Base-by-base conservation (phyloP, 2,113 vertebrate species). In the Empidonax traillii region DNA sequence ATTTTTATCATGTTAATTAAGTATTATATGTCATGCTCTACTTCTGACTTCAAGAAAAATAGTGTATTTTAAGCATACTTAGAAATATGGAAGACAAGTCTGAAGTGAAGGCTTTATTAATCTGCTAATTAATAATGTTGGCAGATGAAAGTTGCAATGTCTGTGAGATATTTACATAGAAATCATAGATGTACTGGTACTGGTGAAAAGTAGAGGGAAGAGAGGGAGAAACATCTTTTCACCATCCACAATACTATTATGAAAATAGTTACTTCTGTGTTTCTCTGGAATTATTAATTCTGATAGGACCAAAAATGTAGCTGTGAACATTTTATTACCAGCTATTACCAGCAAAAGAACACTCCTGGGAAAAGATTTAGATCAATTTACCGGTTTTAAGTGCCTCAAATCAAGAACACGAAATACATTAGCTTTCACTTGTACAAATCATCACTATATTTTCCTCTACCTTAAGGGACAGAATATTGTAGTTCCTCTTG, bases 201-300 rank as follows among this genome's bases (percentile, higher is more conserved):
- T 72, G 27, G 15, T 91, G 39, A 74, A 79, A 73, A 51, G 12
- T 9, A 39, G 43, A 21, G 8, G 66, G 16, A 77, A 46, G 33
- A 56, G 25, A 39, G 18, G 10, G 10, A 61, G 9, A 31, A 19
- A 62, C 3, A 15, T 13, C 7, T 78, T 89, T 68, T 47, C 41
- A 37, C 12, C 81, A 3, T 49, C 12, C 3, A 6, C 23, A 71
- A 18, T 69, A 46, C 15, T 51, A 13, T 12, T 77, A 63, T 39
- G 52, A 39, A 37, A 85, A 84, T 33, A 71, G 11, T 59, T 78
- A 27, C 20, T 81, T 24, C 8, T 0, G 1, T 72, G 52, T 73
- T 86, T 77, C 43, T 94, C 52, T 92, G 65, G 13, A 73, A 71
- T 74, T 92, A 49, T 81, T 93, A 69, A 44, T 92, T 92, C 62